phyloP scores from a whole-genome alignment of 2,113 vertebrate species.

The Podarcis cretensis region DNA sequence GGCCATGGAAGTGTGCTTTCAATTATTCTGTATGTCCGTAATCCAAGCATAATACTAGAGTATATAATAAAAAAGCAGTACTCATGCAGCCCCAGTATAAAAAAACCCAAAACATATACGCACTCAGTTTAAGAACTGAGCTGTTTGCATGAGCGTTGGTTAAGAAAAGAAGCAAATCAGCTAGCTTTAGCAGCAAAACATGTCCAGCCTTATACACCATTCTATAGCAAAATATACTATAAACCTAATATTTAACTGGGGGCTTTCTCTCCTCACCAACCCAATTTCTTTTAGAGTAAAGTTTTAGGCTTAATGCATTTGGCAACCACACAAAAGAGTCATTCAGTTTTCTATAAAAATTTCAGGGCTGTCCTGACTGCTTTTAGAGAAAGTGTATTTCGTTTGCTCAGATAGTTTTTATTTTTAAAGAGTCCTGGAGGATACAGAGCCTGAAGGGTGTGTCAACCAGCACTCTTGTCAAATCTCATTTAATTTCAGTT shows the following conservation, averaged over 20 bases:
- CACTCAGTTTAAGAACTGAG: not conserved
- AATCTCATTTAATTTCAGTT: too few species aligned
- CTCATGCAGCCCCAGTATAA: slow-evolving; percentile 21
- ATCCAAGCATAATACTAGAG: slow-evolving; percentile 36
- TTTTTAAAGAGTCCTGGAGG: not conserved
- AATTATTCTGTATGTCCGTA: slow-evolving; percentile 27
- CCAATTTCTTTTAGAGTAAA: not conserved
- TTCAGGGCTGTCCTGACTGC: slow-evolving; percentile 14
- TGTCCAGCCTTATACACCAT: not conserved
- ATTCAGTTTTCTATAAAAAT: slow-evolving; percentile 38
- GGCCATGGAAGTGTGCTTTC: slow-evolving; percentile 43
- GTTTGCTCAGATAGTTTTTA: slow-evolving; percentile 31
- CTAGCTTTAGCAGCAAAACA: too few species aligned
- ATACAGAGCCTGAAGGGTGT: not conserved
- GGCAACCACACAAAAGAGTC: slow-evolving; percentile 12
- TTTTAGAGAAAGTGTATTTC: slow-evolving; percentile 37
- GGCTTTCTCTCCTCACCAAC: not conserved
- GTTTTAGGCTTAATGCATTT: slow-evolving; percentile 11
- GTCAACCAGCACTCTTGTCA: not conserved
- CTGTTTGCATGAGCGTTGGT: not conserved
- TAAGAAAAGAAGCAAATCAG: too few species aligned
- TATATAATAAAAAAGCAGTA: slow-evolving; percentile 17
- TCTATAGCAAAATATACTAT: not conserved
- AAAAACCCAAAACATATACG: slow-evolving; percentile 27
- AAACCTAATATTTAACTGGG: not conserved